Evolutionary conservation across 2,113 vertebrate genomes (phyloP).

Genomic region (Atlantisia rogersi): DNA sequence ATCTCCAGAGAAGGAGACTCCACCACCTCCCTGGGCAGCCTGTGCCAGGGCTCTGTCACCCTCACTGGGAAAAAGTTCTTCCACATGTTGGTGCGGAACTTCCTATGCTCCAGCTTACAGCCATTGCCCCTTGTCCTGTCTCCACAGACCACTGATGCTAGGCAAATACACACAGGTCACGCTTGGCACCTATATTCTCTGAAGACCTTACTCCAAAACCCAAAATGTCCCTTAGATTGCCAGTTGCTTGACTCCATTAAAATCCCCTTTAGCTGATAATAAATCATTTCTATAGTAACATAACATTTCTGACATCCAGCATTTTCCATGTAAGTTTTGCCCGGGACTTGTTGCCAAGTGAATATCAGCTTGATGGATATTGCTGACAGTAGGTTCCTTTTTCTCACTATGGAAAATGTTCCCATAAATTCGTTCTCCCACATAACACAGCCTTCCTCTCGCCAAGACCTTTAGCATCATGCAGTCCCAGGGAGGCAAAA

Average conservation of each 20-base stretch:
- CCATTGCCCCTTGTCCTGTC: no score
- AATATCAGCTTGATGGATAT: constrained; percentile 21
- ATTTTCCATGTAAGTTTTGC: background rate
- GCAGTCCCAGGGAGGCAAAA: background rate
- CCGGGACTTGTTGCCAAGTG: constrained; percentile 6
- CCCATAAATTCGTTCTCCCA: background rate
- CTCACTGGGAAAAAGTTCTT: no score
- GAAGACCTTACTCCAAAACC: constrained; percentile 2
- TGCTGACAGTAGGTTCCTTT: background rate
- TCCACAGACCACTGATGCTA: background rate
- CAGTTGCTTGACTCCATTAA: background rate
- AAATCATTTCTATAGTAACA: constrained; percentile 35
- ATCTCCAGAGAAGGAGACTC: no score
- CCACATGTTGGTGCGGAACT: no score
- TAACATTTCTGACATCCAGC: background rate
- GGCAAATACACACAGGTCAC: background rate
- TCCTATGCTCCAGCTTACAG: no score
- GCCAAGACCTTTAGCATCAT: background rate
- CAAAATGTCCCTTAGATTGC: background rate
- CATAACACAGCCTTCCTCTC: background rate
- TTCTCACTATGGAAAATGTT: background rate
- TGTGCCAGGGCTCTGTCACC: no score
- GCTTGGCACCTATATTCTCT: background rate
- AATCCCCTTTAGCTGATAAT: constrained; percentile 5
- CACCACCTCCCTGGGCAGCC: no score